Conservation (phyloP, 2,113 vertebrate genomes). For the Equus quagga region DNA sequence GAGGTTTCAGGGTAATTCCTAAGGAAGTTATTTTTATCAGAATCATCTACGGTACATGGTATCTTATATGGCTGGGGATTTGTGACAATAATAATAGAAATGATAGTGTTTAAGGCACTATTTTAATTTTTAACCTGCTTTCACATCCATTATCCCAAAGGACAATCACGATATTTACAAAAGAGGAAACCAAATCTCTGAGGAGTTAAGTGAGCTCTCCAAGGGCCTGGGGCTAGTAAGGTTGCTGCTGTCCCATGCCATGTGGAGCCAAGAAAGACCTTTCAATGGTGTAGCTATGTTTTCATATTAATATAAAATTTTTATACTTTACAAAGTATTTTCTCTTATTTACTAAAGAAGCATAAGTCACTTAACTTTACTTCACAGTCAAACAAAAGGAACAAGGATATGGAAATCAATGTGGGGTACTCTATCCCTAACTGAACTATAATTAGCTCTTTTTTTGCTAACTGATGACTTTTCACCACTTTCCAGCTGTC, state of each 20-base stretch:
- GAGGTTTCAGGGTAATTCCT: background rate
- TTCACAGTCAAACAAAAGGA: background rate
- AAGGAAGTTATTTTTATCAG: background rate
- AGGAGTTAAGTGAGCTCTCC: background rate
- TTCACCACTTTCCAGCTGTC: background rate
- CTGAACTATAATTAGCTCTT: background rate
- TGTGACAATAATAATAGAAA: background rate
- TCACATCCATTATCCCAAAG: background rate
- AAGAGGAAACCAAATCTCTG: background rate
- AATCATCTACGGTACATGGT: background rate
- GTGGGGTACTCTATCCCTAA: background rate
- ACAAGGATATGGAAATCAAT: background rate
- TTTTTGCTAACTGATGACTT: background rate
- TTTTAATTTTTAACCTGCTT: background rate
- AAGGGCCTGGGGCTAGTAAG: background rate
- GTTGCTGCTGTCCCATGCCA: too few relatives aligned
- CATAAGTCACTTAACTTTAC: background rate
- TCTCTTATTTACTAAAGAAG: background rate
- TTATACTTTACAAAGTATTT: background rate
- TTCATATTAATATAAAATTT: background rate
- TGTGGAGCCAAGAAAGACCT: background rate
- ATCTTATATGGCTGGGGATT: background rate
- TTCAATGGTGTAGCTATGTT: background rate
- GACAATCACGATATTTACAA: background rate
- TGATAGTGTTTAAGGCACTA: background rate